A percentile compares a stretch with the other conserved stretches of the same genome.
phyloP scores from a whole-genome alignment of 2,888 invertebrate species.

The Conistra vaccinii region DNA sequence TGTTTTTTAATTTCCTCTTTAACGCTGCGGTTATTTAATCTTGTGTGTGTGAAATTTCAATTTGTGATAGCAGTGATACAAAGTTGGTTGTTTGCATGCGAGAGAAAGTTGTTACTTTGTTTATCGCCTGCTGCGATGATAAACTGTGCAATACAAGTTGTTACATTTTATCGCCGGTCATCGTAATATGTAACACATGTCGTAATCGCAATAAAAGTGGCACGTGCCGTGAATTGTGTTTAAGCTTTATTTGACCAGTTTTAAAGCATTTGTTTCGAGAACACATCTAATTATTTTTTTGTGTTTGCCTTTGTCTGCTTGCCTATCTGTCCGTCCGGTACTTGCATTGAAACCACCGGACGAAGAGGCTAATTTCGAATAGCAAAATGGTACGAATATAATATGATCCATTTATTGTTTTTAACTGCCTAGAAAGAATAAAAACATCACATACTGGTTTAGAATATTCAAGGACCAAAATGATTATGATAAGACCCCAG shows the following conservation, averaged over 20 bases:
- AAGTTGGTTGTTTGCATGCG: conserved; percentile 37
- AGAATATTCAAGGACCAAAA: not conserved
- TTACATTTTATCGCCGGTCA: conserved; percentile 17
- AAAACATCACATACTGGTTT: not conserved
- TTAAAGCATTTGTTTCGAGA: not conserved
- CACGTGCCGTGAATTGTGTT: conserved; percentile 28
- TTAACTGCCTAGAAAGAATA: not conserved
- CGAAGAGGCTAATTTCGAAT: not conserved
- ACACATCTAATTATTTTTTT: not conserved
- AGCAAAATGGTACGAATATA: not conserved
- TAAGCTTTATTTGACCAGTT: conserved; percentile 32
- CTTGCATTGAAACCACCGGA: not conserved
- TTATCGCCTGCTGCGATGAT: conserved; percentile 23
- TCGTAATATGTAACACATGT: conserved; percentile 10
- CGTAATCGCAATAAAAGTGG: conserved; percentile 18
- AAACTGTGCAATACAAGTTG: conserved; percentile 9
- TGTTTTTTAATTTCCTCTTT: not conserved
- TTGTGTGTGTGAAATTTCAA: conserved; percentile 39
- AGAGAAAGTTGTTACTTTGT: conserved; percentile 34
- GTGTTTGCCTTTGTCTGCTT: not conserved
- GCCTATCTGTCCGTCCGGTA: too few species aligned
- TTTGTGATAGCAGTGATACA: conserved; percentile 13
- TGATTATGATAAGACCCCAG: not conserved
- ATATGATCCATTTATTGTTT: not conserved
- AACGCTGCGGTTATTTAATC: not conserved